Evolutionary conservation across 1,140 invertebrate genomes (phyloP), one percentile per base, ranked within the genome.

Genomic region (Polypedilum vanderplanki): DNA sequence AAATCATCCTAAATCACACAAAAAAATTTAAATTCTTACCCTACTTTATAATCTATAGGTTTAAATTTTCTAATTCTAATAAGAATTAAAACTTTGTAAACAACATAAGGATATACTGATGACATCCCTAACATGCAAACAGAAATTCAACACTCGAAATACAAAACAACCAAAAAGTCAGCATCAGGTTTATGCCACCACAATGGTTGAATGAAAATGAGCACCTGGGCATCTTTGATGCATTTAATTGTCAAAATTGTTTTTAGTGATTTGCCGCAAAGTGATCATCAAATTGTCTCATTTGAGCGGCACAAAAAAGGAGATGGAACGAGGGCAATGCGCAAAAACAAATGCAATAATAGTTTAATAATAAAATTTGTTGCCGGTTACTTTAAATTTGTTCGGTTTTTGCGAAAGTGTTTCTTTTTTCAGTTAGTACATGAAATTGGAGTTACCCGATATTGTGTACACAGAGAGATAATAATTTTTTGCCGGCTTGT

Each of bases 351-450:
- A 3, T 1, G 24, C 24, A 33, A 33, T 33, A 33, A 33, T 33
- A 70, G 65, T n/a, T n/a, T 18, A 33, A 18, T 70, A 70, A 70
- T 70, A 18, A 70, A 70, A 70, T 70, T 70, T 20, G 65, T 70
- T 70, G n/a, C 65, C 65, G 65, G 65, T 70, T 70, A 70, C 65
- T n/a, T 70, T 70, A 70, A n/a, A 70, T 70, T 70, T 70, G 18
- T n/a, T 18, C 18, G 20, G n/a, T n/a, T 20, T 70, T 70, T 57
- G 46, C 46, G 10, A 17, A 70, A 57, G n/a, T n/a, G n/a, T n/a
- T n/a, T n/a, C 20, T 70, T n/a, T 22, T 18, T 22, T 9, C 17
- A 70, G 20, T 7, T 33, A 9, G 20, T 70, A 70, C 15, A 70
- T 70, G 65, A 70, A 70, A 70, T 70, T 70, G 65, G 20, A 20